A percentile compares a stretch with the other conserved stretches of the same genome.
Conservation (phyloP, 2,113 vertebrate genomes). For the Anhinga rufa region DNA sequence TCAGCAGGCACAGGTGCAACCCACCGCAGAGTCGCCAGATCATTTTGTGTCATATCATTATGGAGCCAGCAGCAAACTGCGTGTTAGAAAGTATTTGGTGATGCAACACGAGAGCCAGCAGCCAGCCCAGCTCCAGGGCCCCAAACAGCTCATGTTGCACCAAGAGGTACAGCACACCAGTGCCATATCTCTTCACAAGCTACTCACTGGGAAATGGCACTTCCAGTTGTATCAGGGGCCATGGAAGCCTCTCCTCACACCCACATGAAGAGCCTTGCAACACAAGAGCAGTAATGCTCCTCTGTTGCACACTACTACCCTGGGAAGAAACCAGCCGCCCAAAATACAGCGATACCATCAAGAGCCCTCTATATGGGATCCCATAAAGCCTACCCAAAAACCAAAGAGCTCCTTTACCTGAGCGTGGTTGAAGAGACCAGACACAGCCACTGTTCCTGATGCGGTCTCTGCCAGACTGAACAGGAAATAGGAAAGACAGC, state of each 20-base stretch:
- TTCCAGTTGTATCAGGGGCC: rapidly evolving
- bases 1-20: neutral
- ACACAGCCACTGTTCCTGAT: too few species aligned
- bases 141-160: rapidly evolving
- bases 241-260: neutral
- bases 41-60: rapidly evolving
- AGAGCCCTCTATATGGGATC: neutral
- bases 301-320: rapidly evolving
- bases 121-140: neutral
- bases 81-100: rapidly evolving
- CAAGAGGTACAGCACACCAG: rapidly evolving
- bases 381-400: neutral
- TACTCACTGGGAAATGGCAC: neutral
- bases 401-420: neutral
- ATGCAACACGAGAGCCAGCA: too few species aligned
- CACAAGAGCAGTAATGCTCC: rapidly evolving
- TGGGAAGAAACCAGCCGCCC: neutral
- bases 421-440: rapidly evolving
- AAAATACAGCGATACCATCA: rapidly evolving
- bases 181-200: rapidly evolving
- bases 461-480: rapidly evolving
- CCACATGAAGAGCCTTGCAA: neutral
- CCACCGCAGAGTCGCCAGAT: neutral
- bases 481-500: neutral
- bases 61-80: rapidly evolving